Evolutionary conservation across 2,113 vertebrate species (phyloP).

Genomic region (Tetrax tetrax): DNA sequence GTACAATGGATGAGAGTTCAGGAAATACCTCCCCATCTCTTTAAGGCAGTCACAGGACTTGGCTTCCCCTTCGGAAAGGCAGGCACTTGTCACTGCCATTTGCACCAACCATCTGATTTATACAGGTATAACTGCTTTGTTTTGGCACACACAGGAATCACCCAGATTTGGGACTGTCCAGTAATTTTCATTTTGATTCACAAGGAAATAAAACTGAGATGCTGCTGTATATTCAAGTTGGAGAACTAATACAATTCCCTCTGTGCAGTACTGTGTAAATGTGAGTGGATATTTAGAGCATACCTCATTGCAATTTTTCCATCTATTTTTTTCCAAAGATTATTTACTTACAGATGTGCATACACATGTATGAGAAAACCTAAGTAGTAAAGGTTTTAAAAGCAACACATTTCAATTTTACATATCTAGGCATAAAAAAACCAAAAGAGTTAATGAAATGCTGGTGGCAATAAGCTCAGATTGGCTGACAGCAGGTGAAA

Average conservation of each 20-base stretch:
- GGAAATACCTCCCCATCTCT: background rate
- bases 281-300: background rate
- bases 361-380: background rate
- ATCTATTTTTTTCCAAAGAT: background rate
- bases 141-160: background rate
- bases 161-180: background rate
- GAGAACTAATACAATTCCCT: background rate
- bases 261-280: background rate
- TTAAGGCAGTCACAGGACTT: background rate
- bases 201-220: background rate
- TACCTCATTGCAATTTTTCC: background rate
- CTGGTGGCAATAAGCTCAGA: background rate
- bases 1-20: rapidly evolving
- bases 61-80: background rate
- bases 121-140: background rate
- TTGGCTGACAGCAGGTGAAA: background rate
- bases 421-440: background rate
- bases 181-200: background rate
- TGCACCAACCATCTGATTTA: background rate
- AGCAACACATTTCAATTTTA: background rate
- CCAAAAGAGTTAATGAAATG: rapidly evolving
- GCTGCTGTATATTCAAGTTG: background rate
- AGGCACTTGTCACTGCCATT: background rate
- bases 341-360: background rate
- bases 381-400: background rate